Conservation (phyloP, 2,888 invertebrate genomes). For the Heliconius charithonia region DNA sequence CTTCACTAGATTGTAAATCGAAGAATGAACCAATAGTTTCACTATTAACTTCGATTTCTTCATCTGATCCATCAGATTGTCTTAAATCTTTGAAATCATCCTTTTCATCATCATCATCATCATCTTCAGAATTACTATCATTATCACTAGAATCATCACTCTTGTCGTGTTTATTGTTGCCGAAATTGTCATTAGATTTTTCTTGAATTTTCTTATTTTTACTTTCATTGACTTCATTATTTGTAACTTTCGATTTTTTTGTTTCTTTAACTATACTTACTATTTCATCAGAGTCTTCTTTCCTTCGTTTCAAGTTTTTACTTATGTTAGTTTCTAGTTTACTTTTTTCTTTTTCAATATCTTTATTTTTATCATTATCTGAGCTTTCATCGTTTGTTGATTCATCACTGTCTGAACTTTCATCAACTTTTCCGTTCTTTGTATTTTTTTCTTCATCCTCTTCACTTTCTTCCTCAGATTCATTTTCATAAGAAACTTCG, state of each 20-base stretch:
- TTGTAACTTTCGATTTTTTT: not conserved
- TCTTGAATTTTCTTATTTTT: constrained; percentile 31
- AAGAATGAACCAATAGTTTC: constrained; percentile 66
- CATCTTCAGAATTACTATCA: constrained; percentile 49
- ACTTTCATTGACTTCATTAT: not conserved
- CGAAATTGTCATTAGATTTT: constrained; percentile 25
- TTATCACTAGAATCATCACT: not conserved
- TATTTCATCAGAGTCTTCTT: not conserved
- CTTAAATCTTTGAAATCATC: constrained; percentile 78
- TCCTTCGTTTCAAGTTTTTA: constrained; percentile 34
- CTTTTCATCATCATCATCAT: constrained; percentile 54
- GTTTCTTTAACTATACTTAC: not conserved
- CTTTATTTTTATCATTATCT: constrained; percentile 17
- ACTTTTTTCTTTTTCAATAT: not conserved
- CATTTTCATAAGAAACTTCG: constrained; percentile 28
- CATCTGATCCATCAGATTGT: constrained; percentile 70
- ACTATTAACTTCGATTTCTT: constrained; percentile 54
- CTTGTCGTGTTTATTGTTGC: too few relatives aligned
- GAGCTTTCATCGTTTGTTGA: constrained; percentile 31
- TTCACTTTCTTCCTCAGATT: constrained; percentile 51
- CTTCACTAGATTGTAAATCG: constrained; percentile 64
- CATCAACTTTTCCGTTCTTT: constrained; percentile 47
- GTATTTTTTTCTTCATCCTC: constrained; percentile 50
- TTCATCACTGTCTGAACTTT: constrained; percentile 44
- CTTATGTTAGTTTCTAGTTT: constrained; percentile 47